Base-by-base conservation (phyloP, 2,113 vertebrate species). In the Corapipo altera region DNA sequence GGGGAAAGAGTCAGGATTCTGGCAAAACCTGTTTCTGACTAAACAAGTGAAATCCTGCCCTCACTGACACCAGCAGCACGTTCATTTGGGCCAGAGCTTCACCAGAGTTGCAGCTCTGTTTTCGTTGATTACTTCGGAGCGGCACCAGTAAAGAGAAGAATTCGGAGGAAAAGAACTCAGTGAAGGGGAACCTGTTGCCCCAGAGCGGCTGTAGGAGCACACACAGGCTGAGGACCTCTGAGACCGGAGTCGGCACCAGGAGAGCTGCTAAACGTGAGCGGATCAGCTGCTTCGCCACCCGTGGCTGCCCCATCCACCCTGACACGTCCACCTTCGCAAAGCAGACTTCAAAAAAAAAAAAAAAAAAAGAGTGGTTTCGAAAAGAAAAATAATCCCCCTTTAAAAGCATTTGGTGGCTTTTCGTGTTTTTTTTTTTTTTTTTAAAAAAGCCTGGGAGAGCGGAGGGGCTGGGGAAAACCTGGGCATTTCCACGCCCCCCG, bases 1-100 rank as follows among this genome's bases (percentile, higher is more conserved):
- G 90, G 93, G 82, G 59, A 91, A 95, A 91, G 88, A 84, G 64
- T 44, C 75, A 81, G 72, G 69, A 84, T 96, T 94, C 95, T 91
- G 72, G 93, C 85, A 91, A 94, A 96, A 94, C 88, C 95, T 93
- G 96, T 94, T 95, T 81, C 79, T 55, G 72, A 54, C 57, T 81
- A 14, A 91, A 17, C 93, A 93, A 96, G 90, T 94, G 88, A 95
- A 92, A 74, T 90, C 85, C 88, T 95, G 96, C 84, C 91, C 91
- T 58, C 83, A 9, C 70, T 62, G 79, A 71, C 94, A 73, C 85
- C 37, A 24, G 13, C n/a, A 49, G 35, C 51, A 58, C 33, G 1
- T 81, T 81, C n/a, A 4, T 7, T 24, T 65, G 39, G 65, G 49
- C 61, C 59, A 7, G 66, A 49, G 66, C 51, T 94, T 78, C 55